phyloP scores from a whole-genome alignment of 2,113 vertebrate genomes.

The Holacanthus passer region DNA sequence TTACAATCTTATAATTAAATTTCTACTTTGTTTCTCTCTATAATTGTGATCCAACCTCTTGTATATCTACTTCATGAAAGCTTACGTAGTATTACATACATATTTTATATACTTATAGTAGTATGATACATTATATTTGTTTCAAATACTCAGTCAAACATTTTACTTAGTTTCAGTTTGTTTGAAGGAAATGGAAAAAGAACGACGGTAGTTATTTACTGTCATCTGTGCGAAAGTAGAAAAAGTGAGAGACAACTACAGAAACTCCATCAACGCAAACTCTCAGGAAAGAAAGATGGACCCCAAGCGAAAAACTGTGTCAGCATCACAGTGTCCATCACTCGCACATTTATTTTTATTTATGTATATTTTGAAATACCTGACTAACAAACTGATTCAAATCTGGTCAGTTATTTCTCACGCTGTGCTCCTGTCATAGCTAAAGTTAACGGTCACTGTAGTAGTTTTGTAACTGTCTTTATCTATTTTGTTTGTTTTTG shows the following conservation, averaged over 20 bases:
- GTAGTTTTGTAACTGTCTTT: neutral
- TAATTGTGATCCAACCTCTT: neutral
- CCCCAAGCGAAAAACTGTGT: neutral
- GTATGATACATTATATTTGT: neutral
- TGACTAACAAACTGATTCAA: neutral
- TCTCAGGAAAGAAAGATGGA: neutral
- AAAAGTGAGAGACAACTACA: neutral
- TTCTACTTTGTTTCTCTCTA: neutral
- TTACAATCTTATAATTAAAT: neutral
- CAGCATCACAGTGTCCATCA: neutral
- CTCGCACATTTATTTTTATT: neutral
- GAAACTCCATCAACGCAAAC: neutral
- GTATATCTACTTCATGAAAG: neutral
- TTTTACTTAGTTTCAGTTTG: no score
- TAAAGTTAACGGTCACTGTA: neutral
- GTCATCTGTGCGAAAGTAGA: neutral
- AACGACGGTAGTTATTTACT: neutral
- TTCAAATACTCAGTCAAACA: neutral
- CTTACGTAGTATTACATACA: neutral
- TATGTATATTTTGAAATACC: neutral
- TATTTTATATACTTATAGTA: neutral
- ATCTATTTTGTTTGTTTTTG: neutral
- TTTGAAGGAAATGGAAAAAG: no score
- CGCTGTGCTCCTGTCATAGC: neutral
- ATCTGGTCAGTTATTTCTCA: neutral